Percentiles rank a stretch among this genome's conserved stretches.
These are phyloP conservation scores for Arothron firmamentum DNA, from an alignment of 2,113 vertebrate genomes.

Conservation along the genomic window DNA sequence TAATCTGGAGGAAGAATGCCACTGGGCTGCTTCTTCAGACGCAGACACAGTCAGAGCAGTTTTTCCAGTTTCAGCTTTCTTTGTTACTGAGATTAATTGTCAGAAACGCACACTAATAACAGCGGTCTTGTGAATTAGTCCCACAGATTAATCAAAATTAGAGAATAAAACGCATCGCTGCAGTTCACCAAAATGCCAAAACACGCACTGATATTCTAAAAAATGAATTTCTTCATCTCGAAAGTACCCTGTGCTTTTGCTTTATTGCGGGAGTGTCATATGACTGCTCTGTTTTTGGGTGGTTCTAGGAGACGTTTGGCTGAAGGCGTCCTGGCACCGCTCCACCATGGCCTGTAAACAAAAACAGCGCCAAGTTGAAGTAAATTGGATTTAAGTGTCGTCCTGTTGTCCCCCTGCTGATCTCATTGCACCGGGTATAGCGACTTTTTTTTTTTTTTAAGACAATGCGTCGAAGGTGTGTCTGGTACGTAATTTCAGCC, in stretches of 20 bases:
- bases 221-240: too few relatives aligned
- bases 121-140: too few relatives aligned
- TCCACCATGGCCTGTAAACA: slow-evolving; percentile 75
- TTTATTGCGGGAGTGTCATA: slow-evolving; percentile 40
- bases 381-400: slow-evolving; percentile 48
- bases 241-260: not conserved
- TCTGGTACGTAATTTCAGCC: slow-evolving; percentile 51
- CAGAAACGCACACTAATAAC: too few relatives aligned
- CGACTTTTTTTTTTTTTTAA: not conserved
- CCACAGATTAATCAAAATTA: not conserved
- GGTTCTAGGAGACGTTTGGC: slow-evolving; percentile 65
- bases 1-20: slow-evolving; percentile 41
- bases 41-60: slow-evolving; percentile 28
- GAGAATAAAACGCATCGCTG: not conserved
- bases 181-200: not conserved
- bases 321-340: slow-evolving; percentile 52
- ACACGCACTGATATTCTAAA: too few relatives aligned
- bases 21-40: slow-evolving; percentile 36
- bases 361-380: slow-evolving; percentile 69
- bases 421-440: not conserved
- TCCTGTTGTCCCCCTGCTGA: slow-evolving; percentile 18
- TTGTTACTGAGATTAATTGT: not conserved
- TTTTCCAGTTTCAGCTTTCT: slow-evolving; percentile 36
- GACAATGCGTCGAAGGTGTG: slow-evolving; percentile 63
- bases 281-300: slow-evolving; percentile 53